These are phyloP conservation scores for Tenualosa thibaudeaui DNA, from an alignment of 2,797 vertebrate species.

Conservation along the genomic window DNA sequence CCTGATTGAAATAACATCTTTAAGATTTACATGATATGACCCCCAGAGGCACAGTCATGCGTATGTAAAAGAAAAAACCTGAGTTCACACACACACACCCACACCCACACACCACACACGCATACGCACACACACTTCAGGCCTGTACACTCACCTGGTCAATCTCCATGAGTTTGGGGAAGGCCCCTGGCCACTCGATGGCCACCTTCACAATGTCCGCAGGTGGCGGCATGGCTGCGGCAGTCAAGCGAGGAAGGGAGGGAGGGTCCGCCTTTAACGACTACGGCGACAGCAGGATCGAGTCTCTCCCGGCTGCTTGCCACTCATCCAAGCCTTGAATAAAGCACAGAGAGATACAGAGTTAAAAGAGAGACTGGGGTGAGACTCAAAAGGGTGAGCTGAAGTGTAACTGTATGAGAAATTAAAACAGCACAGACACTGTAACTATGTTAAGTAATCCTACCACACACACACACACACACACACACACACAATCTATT, in stretches of 20 bases:
- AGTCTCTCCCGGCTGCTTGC: constrained; percentile 67
- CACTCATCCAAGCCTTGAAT: constrained; percentile 82
- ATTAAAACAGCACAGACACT: too few relatives aligned
- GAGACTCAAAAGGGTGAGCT: neutral
- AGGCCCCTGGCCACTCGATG: constrained; percentile 95
- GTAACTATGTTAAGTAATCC: too few relatives aligned
- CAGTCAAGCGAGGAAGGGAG: neutral
- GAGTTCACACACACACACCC: too few relatives aligned
- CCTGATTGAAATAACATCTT: neutral
- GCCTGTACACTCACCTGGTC: constrained; percentile 85
- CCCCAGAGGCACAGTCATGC: too few relatives aligned
- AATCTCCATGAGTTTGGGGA: constrained; percentile 97
- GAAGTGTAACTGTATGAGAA: neutral
- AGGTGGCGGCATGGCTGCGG: constrained; percentile 88
- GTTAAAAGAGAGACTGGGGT: neutral
- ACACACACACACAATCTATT: too few relatives aligned
- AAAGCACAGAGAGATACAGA: constrained; percentile 16
- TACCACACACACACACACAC: too few relatives aligned
- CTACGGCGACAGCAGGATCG: constrained; percentile 33
- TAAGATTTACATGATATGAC: too few relatives aligned
- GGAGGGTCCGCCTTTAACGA: neutral
- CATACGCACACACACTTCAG: neutral
- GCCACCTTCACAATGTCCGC: constrained; percentile 97
- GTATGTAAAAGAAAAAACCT: too few relatives aligned
- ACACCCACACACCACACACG: too few relatives aligned